Base-by-base conservation (phyloP, 2,888 invertebrate species). In the Mycogona germanica region DNA sequence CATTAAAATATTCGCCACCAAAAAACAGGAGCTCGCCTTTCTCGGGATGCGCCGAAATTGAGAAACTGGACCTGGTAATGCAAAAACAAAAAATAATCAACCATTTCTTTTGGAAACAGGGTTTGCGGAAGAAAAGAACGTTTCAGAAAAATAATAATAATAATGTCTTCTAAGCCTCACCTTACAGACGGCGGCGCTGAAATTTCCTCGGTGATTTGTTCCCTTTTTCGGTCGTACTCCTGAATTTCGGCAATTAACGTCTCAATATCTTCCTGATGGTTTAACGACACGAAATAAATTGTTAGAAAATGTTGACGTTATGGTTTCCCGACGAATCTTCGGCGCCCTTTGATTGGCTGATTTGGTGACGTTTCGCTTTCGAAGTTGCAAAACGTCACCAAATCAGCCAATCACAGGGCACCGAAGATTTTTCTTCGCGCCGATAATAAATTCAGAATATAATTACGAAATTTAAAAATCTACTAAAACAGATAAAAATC, bases 1-100 rank as follows among this genome's bases (percentile, higher is more conserved):
- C 92, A 72, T 91, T 82, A 66, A 82, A 87, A 65, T 83, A 89
- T 72, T 95, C 93, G 42, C 95, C 95, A 0, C 93, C 93, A 70
- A 87, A 87, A 67, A 95, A 72, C 57, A 93, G 81, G 1, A 93
- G 72, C 67, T 92, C 89, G 64, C 92, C 88, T 67, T 82, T 83
- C 58, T 83, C 84, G 0, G 91, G 89, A 68, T 93, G 88, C 0
- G 87, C 72, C 6, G 83, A 79, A 37, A 93, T 72, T 0, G 83
- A 75, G 60, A 88, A 88, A 68, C 85, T 87, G 2, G 85, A 81
- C 64, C 93, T 77, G 17, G n/a, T 17, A 21, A 17, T 29, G 29
- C 26, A 26, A 41, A 14, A 17, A 3, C 14, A 14, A 12, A 28
- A 25, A 29, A 47, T 30, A 12, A 47, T n/a, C 17, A 47, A 47